These are phyloP conservation scores for Apamea crenata DNA, from an alignment of 2,888 invertebrate genomes.

Conservation along the genomic window DNA sequence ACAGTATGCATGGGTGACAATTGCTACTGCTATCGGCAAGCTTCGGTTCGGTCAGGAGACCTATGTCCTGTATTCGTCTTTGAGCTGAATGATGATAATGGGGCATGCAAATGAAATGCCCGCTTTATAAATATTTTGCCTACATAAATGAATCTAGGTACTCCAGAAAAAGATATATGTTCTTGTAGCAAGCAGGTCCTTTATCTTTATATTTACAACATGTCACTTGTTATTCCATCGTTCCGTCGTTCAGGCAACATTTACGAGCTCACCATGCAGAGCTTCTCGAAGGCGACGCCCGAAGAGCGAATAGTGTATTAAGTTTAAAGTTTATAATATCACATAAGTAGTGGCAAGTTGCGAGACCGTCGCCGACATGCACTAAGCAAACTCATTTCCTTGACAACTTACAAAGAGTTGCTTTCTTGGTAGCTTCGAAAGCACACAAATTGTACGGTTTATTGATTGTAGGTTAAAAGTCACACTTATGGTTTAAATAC, in stretches of 20 bases:
- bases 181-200: background rate
- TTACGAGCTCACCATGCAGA: slow-evolving; percentile 44
- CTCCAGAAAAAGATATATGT: background rate
- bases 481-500: background rate
- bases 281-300: slow-evolving; percentile 26
- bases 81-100: too few relatives aligned
- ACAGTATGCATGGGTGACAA: background rate
- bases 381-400: slow-evolving; percentile 50
- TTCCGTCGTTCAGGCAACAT: slow-evolving; percentile 28
- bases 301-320: slow-evolving; percentile 50
- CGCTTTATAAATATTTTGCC: background rate
- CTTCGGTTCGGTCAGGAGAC: background rate
- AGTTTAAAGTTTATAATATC: slow-evolving; percentile 60
- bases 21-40: background rate
- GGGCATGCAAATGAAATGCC: background rate
- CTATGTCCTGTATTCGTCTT: background rate
- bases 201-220: slow-evolving; percentile 13
- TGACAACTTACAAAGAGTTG: slow-evolving; percentile 39
- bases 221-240: slow-evolving; percentile 23
- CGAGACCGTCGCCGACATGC: slow-evolving; percentile 40
- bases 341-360: slow-evolving; percentile 52
- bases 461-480: background rate
- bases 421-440: slow-evolving; percentile 14
- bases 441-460: background rate
- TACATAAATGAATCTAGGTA: background rate